Evolutionary conservation across 2,888 invertebrate species (phyloP), one percentile per base, ranked within the genome.

Genomic region (Apantesis nais): DNA sequence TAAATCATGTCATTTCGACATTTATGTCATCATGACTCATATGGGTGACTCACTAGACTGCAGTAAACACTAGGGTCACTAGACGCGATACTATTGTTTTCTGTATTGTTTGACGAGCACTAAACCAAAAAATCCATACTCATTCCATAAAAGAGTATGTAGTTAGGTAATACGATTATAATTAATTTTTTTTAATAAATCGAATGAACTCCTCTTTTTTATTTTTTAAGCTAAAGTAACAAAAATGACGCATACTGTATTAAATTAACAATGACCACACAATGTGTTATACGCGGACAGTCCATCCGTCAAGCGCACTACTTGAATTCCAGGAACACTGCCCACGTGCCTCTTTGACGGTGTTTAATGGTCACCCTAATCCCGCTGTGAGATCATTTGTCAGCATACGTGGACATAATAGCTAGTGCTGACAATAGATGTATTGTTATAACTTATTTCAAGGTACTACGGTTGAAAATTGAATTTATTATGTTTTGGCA

Each of bases 301-400:
- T 85, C 79, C 84, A 92, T 93, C 89, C 70, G 86, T 93, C 91
- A 89, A 80, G 78, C 78, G 84, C 82, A 88, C 90, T 90, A 89
- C 89, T 88, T 88, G 88, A 90, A 93, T 93, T 91, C 92, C 86
- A 83, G 75, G 75, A 81, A 79, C 82, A 79, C 81, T 68, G 67
- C 78, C 86, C 89, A 87, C 89, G 86, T 86, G 86, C 87, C 86
- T 79, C 77, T 76, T 74, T 86, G 88, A 89, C 89, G 79, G 80
- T 88, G 85, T 70, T 86, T 88, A 86, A 90, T 89, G 90, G 89
- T 83, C 88, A 88, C 88, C 88, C 85, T 83, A 85, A 75, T 79
- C 92, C 91, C 82, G 91, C 93, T 91, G 92, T 71, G 91, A 86
- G 76, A 80, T 80, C 88, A 92, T 93, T 92, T 92, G 89, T 93